Evolutionary conservation across 2,888 invertebrate genomes (phyloP), one percentile per base, ranked within the genome.

Genomic region (Mantis religiosa): DNA sequence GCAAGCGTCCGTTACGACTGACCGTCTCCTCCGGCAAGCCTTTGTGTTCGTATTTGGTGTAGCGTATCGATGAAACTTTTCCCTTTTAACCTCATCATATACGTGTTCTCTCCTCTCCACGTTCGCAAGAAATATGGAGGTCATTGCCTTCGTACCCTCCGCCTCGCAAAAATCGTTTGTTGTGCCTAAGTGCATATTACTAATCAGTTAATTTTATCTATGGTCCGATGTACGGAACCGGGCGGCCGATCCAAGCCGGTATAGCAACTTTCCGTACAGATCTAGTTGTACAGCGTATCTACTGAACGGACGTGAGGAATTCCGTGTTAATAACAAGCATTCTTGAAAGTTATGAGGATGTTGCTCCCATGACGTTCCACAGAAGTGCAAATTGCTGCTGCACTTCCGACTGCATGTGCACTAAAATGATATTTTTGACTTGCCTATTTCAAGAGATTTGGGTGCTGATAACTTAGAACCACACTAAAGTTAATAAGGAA

Each of bases 141-240:
- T 71, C 54, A 71, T 71, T 71, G 54, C 54, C 54, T 71, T 71
- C 25, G 6, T 71, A 25, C 54, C 54, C 54, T 6, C 54, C 54
- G 54, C 54, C 54, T 71, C 54, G 54, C 54, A 71, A 71, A 71
- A 71, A 71, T 71, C 20, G 54, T 71, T 71, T 71, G 54, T 71
- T 71, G 54, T 71, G 54, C 54, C 54, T 87, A 82, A 82, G 41
- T 82, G 54, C 81, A 82, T 87, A 34, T 87, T 34, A 41, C 87
- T 82, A 87, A 87, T 87, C 87, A 82, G 87, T 87, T 82, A 82
- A 87, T 87, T 87, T 87, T 82, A 87, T 87, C 87, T 71, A 71
- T 71, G 54, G 54, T 71, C 54, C 54, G 20, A 71, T 71, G 54
- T 71, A 71, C 15, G 54, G 54, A 71, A 20, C 54, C 54, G 54